Evolutionary conservation across 2,888 invertebrate genomes (phyloP), one percentile per base, ranked within the genome.

Genomic region (Argyresthia goedartella): DNA sequence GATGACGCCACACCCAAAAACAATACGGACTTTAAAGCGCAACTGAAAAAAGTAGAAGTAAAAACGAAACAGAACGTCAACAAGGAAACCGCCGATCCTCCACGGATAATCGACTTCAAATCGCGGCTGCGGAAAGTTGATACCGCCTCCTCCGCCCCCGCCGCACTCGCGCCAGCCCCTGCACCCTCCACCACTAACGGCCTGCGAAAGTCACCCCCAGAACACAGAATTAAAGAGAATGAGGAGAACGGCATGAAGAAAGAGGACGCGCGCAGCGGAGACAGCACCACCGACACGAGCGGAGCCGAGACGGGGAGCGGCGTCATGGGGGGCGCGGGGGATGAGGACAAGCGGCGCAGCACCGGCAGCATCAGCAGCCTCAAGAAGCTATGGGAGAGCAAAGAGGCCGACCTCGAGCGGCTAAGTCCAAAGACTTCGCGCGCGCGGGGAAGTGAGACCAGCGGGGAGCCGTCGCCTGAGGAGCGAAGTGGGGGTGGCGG

Each of bases 331-430:
- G 76, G 63, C 8, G 69, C 66, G 50, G 91, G 90, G 13, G 94
- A 95, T n/a, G n/a, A n/a, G 51, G 95, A 95, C 71, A 96, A 96
- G 73, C 89, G 96, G 11, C 92, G 95, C 60, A 96, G 96, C 76
- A 96, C 96, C 49, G 96, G 96, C 56, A 95, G 95, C 81, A 97
- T 97, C 67, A 95, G 93, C 73, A 96, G 95, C 76, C 87, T 97
- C 65, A 96, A 96, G 75, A 95, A 95, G 76, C 84, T 97, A 57
- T 97, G 97, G 97, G 97, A 97, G 79, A 93, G 92, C 59, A 94
- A 93, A 69, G 92, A 92, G 71, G 75, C 77, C 4, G 65, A 45
- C 9, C 64, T n/a, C n/a, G n/a, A n/a, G n/a, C n/a, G n/a, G n/a
- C n/a, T n/a, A n/a, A n/a, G n/a, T n/a, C n/a, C n/a, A n/a, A n/a